phyloP scores from a whole-genome alignment of 2,113 vertebrate species.

The Rhodinocichla rosea region DNA sequence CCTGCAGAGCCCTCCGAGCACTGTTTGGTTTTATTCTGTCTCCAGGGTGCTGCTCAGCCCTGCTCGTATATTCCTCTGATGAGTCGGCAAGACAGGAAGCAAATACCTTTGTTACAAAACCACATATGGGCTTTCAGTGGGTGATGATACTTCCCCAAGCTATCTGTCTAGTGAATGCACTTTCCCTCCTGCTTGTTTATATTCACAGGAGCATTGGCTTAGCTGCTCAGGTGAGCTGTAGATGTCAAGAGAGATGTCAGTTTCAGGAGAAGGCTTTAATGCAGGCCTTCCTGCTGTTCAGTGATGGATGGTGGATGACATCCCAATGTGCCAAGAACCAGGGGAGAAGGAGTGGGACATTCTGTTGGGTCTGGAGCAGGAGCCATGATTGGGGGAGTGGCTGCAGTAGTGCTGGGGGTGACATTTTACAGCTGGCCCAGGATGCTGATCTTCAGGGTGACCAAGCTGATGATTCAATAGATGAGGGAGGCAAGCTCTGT shows the following conservation, averaged over 20 bases:
- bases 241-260: neutral
- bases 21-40: neutral
- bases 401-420: neutral
- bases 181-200: neutral
- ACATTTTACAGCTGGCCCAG: neutral
- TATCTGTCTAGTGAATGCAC: constrained; percentile 24
- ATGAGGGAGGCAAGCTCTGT: neutral
- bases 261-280: neutral
- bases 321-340: fast-evolving
- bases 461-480: neutral
- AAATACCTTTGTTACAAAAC: constrained; percentile 37
- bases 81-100: constrained; percentile 18
- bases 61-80: neutral
- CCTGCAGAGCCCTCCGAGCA: neutral
- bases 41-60: constrained; percentile 12
- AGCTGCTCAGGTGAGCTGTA: constrained; percentile 9
- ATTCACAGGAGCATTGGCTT: neutral
- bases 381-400: fast-evolving
- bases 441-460: neutral
- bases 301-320: neutral
- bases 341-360: neutral
- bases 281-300: neutral
- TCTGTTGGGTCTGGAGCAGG: neutral
- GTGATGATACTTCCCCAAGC: neutral
- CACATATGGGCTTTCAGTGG: constrained; percentile 12